These are phyloP conservation scores for Physella acuta DNA, from an alignment of 1,140 invertebrate species.

Conservation along the genomic window DNA sequence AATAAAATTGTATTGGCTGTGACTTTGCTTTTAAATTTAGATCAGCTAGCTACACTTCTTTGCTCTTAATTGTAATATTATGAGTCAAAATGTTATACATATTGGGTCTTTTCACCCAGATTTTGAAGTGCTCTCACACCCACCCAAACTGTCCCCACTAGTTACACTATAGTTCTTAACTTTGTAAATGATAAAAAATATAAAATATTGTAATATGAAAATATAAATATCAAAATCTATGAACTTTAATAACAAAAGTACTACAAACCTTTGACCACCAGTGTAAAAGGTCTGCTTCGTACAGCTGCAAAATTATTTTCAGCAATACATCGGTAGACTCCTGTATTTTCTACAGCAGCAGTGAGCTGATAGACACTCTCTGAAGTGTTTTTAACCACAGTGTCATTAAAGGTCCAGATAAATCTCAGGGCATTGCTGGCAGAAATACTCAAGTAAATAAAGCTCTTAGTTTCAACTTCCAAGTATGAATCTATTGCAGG, in stretches of 20 bases:
- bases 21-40: too few species aligned
- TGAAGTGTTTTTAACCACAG: background rate
- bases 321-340: slow-evolving; percentile 3
- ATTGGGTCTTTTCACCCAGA: too few species aligned
- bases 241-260: background rate
- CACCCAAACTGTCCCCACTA: background rate
- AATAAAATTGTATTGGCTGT: too few species aligned
- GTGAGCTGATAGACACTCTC: background rate
- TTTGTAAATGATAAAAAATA: background rate
- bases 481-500: background rate
- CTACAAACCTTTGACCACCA: slow-evolving; percentile 10
- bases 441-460: background rate
- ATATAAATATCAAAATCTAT: too few species aligned
- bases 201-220: too few species aligned
- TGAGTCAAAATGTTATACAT: too few species aligned
- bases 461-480: background rate
- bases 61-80: too few species aligned
- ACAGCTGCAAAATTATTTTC: slow-evolving; percentile 9
- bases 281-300: slow-evolving; percentile 8
- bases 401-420: slow-evolving; percentile 10
- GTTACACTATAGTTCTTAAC: background rate
- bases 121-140: background rate
- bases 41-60: too few species aligned
- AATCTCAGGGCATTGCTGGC: background rate
- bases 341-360: background rate